A percentile compares a stretch with the other conserved stretches of the same genome.
These are phyloP conservation scores for Henricia sp. DNA, from an alignment of 53 echinoderm and acorn worm species.

Conservation along the genomic window DNA sequence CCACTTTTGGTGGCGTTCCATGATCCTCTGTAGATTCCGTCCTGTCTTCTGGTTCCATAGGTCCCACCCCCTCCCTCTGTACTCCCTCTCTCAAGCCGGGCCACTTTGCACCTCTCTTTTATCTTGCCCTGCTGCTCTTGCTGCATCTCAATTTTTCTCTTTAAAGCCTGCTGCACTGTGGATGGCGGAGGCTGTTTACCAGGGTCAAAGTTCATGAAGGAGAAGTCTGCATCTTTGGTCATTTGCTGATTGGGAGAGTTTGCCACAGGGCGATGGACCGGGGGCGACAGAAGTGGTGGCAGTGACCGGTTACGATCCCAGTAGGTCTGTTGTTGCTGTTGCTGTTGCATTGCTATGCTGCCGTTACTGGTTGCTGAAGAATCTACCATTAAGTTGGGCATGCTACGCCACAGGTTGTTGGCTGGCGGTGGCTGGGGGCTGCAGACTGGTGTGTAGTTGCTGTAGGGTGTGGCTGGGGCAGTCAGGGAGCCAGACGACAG, in stretches of 20 bases:
- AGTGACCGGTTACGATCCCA: constrained; percentile 38
- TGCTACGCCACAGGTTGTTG: constrained; percentile 77
- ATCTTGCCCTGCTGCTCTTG: constrained; percentile 20
- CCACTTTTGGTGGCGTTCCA: constrained; percentile 13
- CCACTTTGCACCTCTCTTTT: constrained; percentile 17
- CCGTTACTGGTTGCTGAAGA: neutral
- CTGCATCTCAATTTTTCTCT: constrained; percentile 65
- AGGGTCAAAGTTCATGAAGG: neutral
- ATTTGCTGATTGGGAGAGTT: constrained; percentile 13
- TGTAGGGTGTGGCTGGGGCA: constrained; percentile 39
- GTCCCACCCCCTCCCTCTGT: neutral
- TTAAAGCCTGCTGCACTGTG: constrained; percentile 24
- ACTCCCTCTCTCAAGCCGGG: constrained; percentile 3
- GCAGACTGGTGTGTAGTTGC: neutral
- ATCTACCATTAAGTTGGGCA: constrained; percentile 79
- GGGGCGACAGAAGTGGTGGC: constrained; percentile 27
- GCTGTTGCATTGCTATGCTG: constrained; percentile 26
- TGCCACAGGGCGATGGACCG: constrained; percentile 10
- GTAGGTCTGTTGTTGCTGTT: constrained; percentile 34
- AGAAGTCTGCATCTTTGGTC: neutral
- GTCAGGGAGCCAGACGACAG: constrained; percentile 34
- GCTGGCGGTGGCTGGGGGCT: constrained; percentile 18
- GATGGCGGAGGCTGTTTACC: constrained; percentile 8
- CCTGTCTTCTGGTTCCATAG: constrained; percentile 10
- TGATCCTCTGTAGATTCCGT: neutral